Evolutionary conservation across 2,888 invertebrate species (phyloP), one percentile per base, ranked within the genome.

Genomic region (Stenolophus ochropezus): DNA sequence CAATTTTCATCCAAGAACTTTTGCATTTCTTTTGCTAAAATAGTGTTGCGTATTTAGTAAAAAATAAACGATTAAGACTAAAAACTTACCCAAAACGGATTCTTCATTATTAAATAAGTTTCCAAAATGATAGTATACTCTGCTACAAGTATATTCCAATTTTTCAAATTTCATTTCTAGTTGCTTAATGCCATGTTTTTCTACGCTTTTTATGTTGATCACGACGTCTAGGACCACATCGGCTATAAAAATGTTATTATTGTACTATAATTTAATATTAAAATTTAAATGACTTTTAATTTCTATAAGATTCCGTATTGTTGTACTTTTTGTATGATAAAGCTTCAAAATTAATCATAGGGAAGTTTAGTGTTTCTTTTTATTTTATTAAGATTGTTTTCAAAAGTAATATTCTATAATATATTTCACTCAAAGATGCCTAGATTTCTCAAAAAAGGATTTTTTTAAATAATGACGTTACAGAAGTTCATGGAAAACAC

Each of bases 1-100:
- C 89, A 89, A 83, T 89, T 89, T 42, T 90, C 90, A 83, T 90
- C 89, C 61, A 90, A 83, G 76, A 90, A 87, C 75, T 85, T 84
- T 81, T 89, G 89, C 87, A 89, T 89, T 82, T 88, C 87, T 5
- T 86, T 86, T 49, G 89, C 90, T 89, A 83, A 81, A 87, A 87
- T 1, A 18, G 14, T 4, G 2, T 2, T 16, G 16, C 51, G 16
- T 14, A 51, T 14, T 3, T 51, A 16, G n/a, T n/a, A 1, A 11
- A 49, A 49, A 49, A 1, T n/a, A 1, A 11, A n/a, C 4, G 4
- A 49, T 49, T 49, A 49, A n/a, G 8, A 49, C 14, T 53, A 58
- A n/a, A 8, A 6, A 23, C 61, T 11, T 69, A 69, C 69, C 69
- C 18, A 69, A 16, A 42, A 14, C 0, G 23, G 25, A 49, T n/a